These are phyloP conservation scores for Odiellus spinosus DNA, from an alignment of 2,888 invertebrate species.

Conservation along the genomic window DNA sequence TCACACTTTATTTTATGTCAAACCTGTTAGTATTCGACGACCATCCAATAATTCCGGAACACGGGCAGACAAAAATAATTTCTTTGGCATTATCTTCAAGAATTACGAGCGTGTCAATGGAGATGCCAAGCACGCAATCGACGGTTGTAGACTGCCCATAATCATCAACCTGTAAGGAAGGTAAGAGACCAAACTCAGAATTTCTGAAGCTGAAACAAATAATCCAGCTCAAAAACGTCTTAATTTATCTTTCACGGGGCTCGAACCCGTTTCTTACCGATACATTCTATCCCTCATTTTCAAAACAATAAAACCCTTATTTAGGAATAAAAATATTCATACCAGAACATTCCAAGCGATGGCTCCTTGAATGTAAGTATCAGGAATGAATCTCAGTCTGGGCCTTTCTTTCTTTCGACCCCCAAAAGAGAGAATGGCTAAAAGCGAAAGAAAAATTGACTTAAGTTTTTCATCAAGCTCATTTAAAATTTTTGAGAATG, in stretches of 20 bases:
- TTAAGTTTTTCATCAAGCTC: background rate
- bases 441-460: slow-evolving; percentile 2
- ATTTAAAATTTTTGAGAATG: background rate
- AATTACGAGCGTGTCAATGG: slow-evolving; percentile 68
- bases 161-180: slow-evolving; percentile 45
- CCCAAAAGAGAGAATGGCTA: slow-evolving; percentile 38
- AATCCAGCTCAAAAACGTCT: too few species aligned
- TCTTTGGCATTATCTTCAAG: slow-evolving; percentile 67
- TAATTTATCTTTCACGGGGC: too few species aligned
- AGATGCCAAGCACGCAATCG: slow-evolving; percentile 69
- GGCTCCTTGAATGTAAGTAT: slow-evolving; percentile 52
- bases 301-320: too few species aligned
- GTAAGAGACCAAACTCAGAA: too few species aligned
- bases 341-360: slow-evolving; percentile 66
- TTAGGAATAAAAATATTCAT: too few species aligned
- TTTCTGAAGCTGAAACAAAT: too few species aligned
- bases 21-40: slow-evolving; percentile 43
- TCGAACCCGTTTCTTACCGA: too few species aligned
- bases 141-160: slow-evolving; percentile 25
- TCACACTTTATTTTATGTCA: slow-evolving; percentile 5
- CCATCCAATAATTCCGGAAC: slow-evolving; percentile 61
- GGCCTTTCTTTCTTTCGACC: slow-evolving; percentile 60
- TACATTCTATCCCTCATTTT: too few species aligned
- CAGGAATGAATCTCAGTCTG: slow-evolving; percentile 53
- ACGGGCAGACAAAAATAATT: slow-evolving; percentile 70